These are phyloP conservation scores for Pithys albifrons DNA, from an alignment of 2,113 vertebrate species.

Conservation along the genomic window DNA sequence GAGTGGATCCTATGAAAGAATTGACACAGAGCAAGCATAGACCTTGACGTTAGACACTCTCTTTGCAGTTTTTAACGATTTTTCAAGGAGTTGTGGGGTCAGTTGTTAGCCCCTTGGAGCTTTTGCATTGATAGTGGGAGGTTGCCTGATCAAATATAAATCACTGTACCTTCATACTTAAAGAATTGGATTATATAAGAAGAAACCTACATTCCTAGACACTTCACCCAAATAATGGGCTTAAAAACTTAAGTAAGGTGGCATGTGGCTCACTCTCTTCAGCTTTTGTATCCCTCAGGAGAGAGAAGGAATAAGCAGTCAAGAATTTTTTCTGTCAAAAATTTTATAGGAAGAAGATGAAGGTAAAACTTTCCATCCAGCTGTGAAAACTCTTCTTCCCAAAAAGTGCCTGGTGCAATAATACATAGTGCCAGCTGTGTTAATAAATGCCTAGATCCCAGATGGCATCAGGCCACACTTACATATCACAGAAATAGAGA, in stretches of 20 bases:
- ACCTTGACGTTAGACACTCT: not conserved
- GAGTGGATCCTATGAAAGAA: not conserved
- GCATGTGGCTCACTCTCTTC: not conserved
- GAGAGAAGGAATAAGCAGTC: not conserved
- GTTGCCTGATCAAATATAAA: not conserved
- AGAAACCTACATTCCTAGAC: not conserved
- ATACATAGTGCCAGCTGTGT: constrained; percentile 26
- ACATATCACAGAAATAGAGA: not conserved
- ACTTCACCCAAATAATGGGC: not conserved
- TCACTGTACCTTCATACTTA: not conserved
- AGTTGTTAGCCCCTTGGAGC: not conserved
- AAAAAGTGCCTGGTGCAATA: not conserved
- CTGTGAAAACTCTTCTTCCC: constrained; percentile 12
- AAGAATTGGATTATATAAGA: not conserved
- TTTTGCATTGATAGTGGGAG: not conserved
- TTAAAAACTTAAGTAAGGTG: not conserved
- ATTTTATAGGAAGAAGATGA: not conserved
- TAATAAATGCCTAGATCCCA: constrained; percentile 32
- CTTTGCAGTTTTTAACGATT: not conserved
- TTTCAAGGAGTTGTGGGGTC: not conserved
- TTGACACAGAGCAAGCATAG: not conserved
- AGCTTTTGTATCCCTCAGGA: not conserved
- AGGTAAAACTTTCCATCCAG: not conserved
- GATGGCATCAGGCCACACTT: not conserved
- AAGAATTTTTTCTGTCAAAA: not conserved